Conservation (phyloP, 2,113 vertebrate genomes). For the Callospermophilus lateralis region DNA sequence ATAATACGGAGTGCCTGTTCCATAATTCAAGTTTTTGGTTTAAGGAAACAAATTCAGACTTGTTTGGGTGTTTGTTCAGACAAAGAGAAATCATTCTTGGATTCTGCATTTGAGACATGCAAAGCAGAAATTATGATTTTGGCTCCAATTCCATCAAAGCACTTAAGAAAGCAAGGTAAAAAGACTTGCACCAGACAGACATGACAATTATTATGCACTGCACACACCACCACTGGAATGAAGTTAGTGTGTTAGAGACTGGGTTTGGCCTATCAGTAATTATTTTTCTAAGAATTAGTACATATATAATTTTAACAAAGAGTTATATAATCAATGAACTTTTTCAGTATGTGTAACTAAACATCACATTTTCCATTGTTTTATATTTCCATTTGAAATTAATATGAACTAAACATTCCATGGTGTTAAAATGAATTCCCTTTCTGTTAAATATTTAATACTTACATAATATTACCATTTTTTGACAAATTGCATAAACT, state of each 20-base stretch:
- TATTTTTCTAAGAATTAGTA: background rate
- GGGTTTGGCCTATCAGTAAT: background rate
- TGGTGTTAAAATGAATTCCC: background rate
- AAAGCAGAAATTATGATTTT: background rate
- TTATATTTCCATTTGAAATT: conserved; percentile 14
- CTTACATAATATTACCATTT: background rate
- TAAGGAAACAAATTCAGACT: background rate
- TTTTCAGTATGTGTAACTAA: background rate
- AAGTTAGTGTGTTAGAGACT: background rate
- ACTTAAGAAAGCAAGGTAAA: background rate
- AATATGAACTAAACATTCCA: background rate
- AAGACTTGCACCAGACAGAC: background rate
- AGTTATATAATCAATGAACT: background rate
- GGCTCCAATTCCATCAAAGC: background rate
- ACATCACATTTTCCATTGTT: background rate
- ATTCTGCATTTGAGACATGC: background rate
- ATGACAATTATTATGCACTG: background rate
- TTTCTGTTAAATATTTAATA: background rate
- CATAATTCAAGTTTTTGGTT: background rate
- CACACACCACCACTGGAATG: background rate
- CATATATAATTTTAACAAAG: background rate
- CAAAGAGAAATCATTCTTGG: background rate
- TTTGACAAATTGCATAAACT: background rate
- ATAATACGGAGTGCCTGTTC: background rate
- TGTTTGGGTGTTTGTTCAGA: background rate